These are phyloP conservation scores for Sibirionetta formosa DNA, from an alignment of 2,797 vertebrate genomes.

Conservation along the genomic window DNA sequence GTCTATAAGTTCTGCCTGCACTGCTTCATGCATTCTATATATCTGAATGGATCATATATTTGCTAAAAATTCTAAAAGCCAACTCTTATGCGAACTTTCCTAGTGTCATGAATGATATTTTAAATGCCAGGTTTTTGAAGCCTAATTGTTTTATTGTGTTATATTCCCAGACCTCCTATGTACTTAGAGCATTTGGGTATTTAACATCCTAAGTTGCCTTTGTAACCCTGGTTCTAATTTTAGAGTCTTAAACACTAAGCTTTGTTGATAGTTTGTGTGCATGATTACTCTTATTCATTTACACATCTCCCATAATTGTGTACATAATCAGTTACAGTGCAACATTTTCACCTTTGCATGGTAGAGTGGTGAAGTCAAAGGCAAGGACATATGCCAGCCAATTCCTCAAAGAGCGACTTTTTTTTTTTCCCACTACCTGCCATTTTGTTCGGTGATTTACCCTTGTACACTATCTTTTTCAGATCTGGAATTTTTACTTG, in stretches of 20 bases:
- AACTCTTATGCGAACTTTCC: neutral
- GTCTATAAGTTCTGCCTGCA: neutral
- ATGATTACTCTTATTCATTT: neutral
- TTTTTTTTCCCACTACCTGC: neutral
- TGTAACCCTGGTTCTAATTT: neutral
- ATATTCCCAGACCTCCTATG: neutral
- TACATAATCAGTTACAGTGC: neutral
- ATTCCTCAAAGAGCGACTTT: neutral
- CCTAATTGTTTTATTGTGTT: neutral
- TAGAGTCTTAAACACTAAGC: neutral
- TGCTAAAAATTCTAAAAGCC: neutral
- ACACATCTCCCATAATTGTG: neutral
- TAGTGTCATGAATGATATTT: neutral
- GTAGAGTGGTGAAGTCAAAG: neutral
- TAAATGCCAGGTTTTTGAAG: neutral
- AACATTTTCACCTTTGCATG: neutral
- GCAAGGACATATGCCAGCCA: neutral
- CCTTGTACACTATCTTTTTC: neutral
- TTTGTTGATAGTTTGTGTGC: neutral
- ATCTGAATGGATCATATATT: accelerated
- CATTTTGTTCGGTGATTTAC: neutral
- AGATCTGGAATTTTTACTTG: neutral
- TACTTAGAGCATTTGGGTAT: neutral
- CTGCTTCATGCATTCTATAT: neutral
- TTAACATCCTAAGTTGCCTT: neutral